These are phyloP conservation scores for Calcarius ornatus DNA, from an alignment of 2,113 vertebrate species.

Conservation along the genomic window DNA sequence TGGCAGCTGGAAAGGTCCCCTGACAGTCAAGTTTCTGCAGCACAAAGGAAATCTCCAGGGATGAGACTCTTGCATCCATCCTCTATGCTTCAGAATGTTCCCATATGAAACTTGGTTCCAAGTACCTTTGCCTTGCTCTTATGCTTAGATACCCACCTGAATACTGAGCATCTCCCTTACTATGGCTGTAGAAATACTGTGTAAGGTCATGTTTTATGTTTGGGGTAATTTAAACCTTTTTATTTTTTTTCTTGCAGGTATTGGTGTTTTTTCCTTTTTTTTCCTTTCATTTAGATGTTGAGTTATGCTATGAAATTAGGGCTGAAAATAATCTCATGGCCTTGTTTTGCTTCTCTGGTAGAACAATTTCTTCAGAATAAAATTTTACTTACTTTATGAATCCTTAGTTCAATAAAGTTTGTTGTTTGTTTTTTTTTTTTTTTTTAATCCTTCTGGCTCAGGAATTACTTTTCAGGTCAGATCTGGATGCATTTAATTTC, in stretches of 20 bases:
- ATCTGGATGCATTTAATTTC: neutral
- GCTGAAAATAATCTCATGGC: neutral
- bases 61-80: neutral
- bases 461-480: neutral
- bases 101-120: neutral
- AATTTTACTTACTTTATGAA: neutral
- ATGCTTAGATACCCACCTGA: neutral
- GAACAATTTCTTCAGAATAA: neutral
- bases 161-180: neutral
- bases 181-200: neutral
- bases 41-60: neutral
- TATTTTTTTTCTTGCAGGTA: neutral
- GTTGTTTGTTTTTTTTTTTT: neutral
- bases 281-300: neutral
- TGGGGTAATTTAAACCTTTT: neutral
- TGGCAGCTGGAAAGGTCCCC: neutral
- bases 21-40: neutral
- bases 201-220: neutral
- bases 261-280: neutral
- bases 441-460: neutral
- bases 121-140: neutral
- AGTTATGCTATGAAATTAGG: neutral
- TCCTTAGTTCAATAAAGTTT: neutral
- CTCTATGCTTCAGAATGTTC: neutral
- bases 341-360: neutral